Evolutionary conservation across 2,888 invertebrate genomes (phyloP), one percentile per base, ranked within the genome.

Genomic region (Toxonevra muliebris): DNA sequence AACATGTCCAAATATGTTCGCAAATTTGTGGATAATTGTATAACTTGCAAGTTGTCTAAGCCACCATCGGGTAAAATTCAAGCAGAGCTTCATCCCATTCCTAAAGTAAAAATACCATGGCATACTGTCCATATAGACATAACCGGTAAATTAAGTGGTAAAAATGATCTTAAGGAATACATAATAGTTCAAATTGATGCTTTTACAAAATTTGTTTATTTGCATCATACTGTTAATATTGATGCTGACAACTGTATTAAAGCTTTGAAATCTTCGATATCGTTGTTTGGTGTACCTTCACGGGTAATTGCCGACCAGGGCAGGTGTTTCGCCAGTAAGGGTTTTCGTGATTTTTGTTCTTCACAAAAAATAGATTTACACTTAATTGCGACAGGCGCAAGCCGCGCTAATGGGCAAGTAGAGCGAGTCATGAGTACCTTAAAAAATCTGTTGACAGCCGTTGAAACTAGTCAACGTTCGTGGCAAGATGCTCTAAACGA

Each of bases 11-110:
- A 67, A 19, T 71, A 65, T 50, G 67, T 62, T 17, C 57, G 68
- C 10, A 68, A 63, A 54, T 68, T 68, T 61, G 68, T 68, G n/a
- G 65, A 68, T 13, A 65, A 65, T 65, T 68, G 68, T 20, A 68
- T 68, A 48, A 65, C 55, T 15, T 65, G 68, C 43, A 65, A 58
- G 52, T 17, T 65, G 13, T 55, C 61, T 7, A 69, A 69, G 43
- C 19, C 57, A 11, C 15, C 19, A 1, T 69, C 69, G n/a, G 65
- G 69, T 20, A 55, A 61, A 65, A 43, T 61, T 57, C 61, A 65
- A 41, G 59, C 48, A 13, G 58, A 72, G 12, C 20, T 77, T 5
- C 71, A 79, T 67, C 55, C 69, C 9, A 76, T 76, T 19, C 69
- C 74, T 48, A 70, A 73, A 61, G 59, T 68, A 58, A 45, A 66